phyloP scores from a whole-genome alignment of 1,140 invertebrate genomes.

The Sitophilus oryzae region DNA sequence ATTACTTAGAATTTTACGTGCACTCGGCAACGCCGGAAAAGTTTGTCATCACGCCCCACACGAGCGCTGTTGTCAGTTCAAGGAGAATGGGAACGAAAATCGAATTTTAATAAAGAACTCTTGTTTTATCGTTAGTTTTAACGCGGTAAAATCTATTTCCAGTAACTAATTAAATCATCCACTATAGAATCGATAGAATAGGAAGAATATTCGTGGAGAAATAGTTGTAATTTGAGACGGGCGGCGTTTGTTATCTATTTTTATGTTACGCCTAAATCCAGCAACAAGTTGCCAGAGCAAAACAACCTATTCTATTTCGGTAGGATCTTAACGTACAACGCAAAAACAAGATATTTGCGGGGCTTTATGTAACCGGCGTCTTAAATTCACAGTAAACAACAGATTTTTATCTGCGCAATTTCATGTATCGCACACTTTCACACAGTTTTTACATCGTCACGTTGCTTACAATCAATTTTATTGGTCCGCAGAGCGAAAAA shows the following conservation, averaged over 20 bases:
- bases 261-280: conserved; percentile 6
- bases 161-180: no score
- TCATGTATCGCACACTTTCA: no score
- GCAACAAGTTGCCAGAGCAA: conserved; percentile 3
- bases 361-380: not conserved
- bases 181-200: no score
- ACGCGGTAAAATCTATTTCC: no score
- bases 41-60: not conserved
- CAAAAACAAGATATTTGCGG: not conserved
- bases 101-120: conserved; percentile 20
- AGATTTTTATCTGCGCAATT: no score
- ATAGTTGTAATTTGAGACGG: not conserved
- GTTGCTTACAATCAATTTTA: no score
- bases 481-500: no score
- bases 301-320: not conserved
- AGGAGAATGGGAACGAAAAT: conserved; percentile 25
- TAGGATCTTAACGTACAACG: not conserved
- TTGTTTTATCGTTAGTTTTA: no score
- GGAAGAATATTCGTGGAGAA: not conserved
- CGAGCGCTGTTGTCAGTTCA: not conserved
- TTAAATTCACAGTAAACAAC: no score
- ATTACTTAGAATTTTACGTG: not conserved
- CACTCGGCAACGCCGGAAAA: not conserved
- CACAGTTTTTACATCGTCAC: no score
- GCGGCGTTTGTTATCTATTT: not conserved